These are phyloP conservation scores for Neoitamus cyanurus DNA, from an alignment of 2,888 invertebrate species.

Conservation along the genomic window DNA sequence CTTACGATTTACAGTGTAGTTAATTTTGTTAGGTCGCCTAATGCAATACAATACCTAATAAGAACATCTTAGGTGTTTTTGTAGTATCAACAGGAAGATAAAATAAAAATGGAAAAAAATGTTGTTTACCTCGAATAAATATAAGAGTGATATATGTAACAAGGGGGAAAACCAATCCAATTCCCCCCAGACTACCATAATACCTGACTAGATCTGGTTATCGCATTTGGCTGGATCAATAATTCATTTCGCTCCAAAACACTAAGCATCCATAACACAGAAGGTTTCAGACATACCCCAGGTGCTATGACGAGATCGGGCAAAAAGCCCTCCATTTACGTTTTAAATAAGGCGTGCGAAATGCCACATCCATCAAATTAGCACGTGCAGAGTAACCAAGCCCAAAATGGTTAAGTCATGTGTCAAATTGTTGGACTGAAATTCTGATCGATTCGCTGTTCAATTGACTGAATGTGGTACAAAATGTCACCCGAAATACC, in stretches of 20 bases:
- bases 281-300: background rate
- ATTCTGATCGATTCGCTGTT: constrained; percentile 19
- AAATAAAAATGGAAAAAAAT: too few species aligned
- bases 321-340: background rate
- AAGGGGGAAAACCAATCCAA: background rate
- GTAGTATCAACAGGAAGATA: too few species aligned
- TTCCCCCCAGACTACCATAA: background rate
- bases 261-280: background rate
- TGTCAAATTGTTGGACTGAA: constrained; percentile 33
- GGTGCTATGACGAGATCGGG: background rate
- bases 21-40: too few species aligned
- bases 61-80: too few species aligned
- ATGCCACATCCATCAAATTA: background rate
- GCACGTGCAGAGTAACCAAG: background rate
- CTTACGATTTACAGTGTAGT: too few species aligned
- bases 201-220: background rate
- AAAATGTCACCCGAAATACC: constrained; percentile 21
- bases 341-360: constrained; percentile 1
- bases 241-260: background rate
- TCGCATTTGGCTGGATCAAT: background rate
- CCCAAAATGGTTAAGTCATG: constrained; percentile 22
- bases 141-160: background rate
- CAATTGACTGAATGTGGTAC: constrained; percentile 26
- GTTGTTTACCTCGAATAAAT: too few species aligned
- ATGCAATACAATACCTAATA: too few species aligned